These are phyloP conservation scores for Potorous gilbertii DNA, from an alignment of 2,797 vertebrate genomes.

Conservation along the genomic window DNA sequence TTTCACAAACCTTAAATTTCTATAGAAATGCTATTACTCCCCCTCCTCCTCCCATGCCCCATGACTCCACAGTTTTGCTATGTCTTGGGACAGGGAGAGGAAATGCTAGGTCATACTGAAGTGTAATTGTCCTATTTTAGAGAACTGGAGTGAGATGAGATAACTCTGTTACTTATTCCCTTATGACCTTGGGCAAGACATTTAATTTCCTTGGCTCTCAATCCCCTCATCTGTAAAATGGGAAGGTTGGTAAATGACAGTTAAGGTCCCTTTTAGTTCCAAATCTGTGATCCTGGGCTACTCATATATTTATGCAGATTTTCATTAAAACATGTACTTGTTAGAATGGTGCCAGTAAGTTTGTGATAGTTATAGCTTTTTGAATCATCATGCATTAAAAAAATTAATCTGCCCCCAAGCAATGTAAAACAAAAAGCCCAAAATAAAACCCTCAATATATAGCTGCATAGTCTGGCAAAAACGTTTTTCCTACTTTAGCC, in stretches of 20 bases:
- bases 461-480: neutral
- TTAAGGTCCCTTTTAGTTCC: neutral
- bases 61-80: constrained; percentile 59
- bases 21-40: neutral
- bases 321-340: neutral
- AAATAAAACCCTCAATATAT: neutral
- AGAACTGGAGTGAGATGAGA: neutral
- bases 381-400: neutral
- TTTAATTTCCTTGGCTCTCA: neutral
- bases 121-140: constrained; percentile 50
- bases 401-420: neutral
- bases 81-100: constrained; percentile 56
- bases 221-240: neutral
- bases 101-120: constrained; percentile 62
- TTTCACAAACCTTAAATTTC: neutral
- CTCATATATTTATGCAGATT: neutral
- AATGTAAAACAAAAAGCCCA: neutral
- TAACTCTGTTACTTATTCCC: neutral
- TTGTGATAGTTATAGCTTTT: neutral
- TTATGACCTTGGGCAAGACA: neutral
- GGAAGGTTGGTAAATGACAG: neutral
- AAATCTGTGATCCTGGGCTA: neutral
- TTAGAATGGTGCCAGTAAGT: neutral
- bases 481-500: neutral
- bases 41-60: neutral